Percentiles rank a stretch among this genome's conserved stretches.
Conservation (phyloP, 1,140 invertebrate species). For the Polyergus mexicanus region DNA sequence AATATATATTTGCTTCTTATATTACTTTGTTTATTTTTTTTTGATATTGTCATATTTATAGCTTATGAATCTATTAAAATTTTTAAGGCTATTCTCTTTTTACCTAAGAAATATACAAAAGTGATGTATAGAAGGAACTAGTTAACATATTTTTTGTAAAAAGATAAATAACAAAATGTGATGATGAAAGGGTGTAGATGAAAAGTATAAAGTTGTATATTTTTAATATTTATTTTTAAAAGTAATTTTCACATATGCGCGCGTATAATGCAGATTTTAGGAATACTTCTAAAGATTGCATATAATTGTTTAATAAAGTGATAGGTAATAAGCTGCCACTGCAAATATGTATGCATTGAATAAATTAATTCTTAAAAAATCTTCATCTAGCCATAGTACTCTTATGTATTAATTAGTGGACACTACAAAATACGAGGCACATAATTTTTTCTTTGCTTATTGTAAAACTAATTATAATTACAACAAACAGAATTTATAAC, state of each 20-base stretch:
- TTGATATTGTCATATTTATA: conserved; percentile 5
- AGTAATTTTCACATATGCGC: conserved; percentile 60
- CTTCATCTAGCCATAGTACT: conserved; percentile 64
- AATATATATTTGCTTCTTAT: conserved; percentile 17
- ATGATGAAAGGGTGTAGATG: neutral
- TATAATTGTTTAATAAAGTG: conserved; percentile 65
- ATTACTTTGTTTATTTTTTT: conserved; percentile 22
- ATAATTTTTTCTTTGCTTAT: conserved; percentile 70
- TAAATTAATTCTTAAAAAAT: conserved; percentile 77
- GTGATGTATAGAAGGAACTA: neutral
- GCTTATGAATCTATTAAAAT: neutral
- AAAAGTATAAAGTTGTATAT: conserved; percentile 5
- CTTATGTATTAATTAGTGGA: conserved; percentile 65
- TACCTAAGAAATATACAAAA: neutral
- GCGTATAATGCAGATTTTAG: conserved; percentile 62
- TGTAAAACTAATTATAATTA: conserved; percentile 68
- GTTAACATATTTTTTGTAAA: neutral
- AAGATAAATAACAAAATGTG: neutral
- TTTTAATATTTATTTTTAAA: conserved; percentile 72
- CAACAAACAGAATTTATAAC: conserved; percentile 56
- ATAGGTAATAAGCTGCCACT: conserved; percentile 79
- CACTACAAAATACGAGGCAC: conserved; percentile 76
- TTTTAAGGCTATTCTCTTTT: neutral
- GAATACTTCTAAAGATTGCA: conserved; percentile 69
- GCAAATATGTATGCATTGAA: conserved; percentile 76